Conservation (phyloP, 2,888 invertebrate species). For the Cyrtodaria siliqua region DNA sequence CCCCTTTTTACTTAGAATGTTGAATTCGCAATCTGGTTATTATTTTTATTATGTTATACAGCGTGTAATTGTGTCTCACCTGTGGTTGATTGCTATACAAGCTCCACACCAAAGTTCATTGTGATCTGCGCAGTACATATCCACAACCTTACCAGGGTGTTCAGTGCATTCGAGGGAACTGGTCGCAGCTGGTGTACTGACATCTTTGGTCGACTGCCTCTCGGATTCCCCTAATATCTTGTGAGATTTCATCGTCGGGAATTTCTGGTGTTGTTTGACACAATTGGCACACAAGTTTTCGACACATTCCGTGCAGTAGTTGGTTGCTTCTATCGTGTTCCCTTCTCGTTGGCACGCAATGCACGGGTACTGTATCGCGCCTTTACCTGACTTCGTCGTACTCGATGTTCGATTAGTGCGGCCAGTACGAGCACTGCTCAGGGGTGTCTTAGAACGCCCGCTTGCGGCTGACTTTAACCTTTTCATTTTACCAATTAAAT, state of each 20-base stretch:
- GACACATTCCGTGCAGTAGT: slow-evolving; percentile 51
- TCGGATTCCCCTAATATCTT: slow-evolving; percentile 38
- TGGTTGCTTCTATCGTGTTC: slow-evolving; percentile 36
- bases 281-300: slow-evolving; percentile 53
- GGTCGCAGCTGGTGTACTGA: neutral
- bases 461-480: slow-evolving; percentile 16
- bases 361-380: slow-evolving; percentile 29
- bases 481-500: too few relatives aligned
- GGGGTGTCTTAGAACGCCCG: slow-evolving; percentile 1
- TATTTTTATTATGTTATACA: too few relatives aligned
- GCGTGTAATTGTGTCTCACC: too few relatives aligned
- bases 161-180: slow-evolving; percentile 44
- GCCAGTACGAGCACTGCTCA: neutral
- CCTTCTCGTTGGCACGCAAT: slow-evolving; percentile 38
- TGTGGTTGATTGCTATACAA: slow-evolving; percentile 49
- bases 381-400: neutral
- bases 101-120: slow-evolving; percentile 54
- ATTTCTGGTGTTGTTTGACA: slow-evolving; percentile 50
- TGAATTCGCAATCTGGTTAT: too few relatives aligned
- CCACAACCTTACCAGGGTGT: slow-evolving; percentile 46
- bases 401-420: neutral
- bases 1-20: too few relatives aligned
- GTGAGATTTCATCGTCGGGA: slow-evolving; percentile 45
- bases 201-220: slow-evolving; percentile 12
- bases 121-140: slow-evolving; percentile 59